Evolutionary conservation across 2,797 vertebrate genomes (phyloP), one percentile per base, ranked within the genome.

Genomic region (Yasuhikotakia modesta): DNA sequence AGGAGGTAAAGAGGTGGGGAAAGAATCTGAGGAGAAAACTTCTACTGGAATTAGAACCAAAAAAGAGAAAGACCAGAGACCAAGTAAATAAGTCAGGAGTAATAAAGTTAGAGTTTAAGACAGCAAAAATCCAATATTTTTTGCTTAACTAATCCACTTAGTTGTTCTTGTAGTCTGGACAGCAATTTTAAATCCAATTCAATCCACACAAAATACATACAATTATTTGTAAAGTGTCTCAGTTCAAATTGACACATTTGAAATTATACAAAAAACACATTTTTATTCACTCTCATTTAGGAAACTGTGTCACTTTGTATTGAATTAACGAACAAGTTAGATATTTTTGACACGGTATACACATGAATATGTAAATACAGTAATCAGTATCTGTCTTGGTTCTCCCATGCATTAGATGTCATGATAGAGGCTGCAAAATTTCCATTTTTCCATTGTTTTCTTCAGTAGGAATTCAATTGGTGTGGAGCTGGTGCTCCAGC

Each of bases 1-100:
- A 19, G 69, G 57, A 48, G 70, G 71, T 2, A 66, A 50, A 65
- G 68, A 76, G 81, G 75, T 81, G 14, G 22, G 76, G 79, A 76
- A 78, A 78, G 55, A 61, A 72, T 71, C 70, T 58, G 70, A 73
- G 30, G 86, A 81, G 63, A 79, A 75, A 85, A 82, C 84, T 83
- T 78, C 67, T 81, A 84, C 81, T 80, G 72, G 75, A 79, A 78
- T 70, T 75, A 84, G 86, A 46, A 13, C 22, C 83, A 78, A 86
- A 78, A 87, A 84, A 85, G 83, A 86, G 84, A 85, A 90, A 88
- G 88, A 88, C 84, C 88, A 91, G 89, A 90, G 90, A 85, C 87
- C 80, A 84, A 80, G 46, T 86, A 86, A 91, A 89, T 91, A 90
- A 91, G 86, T 91, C 89, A 91, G 90, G 89, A 90, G 83, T 80